Percentiles rank a stretch among this genome's conserved stretches.
Evolutionary conservation across 2,888 invertebrate genomes (phyloP).

Genomic region (Oscheius sp.): DNA sequence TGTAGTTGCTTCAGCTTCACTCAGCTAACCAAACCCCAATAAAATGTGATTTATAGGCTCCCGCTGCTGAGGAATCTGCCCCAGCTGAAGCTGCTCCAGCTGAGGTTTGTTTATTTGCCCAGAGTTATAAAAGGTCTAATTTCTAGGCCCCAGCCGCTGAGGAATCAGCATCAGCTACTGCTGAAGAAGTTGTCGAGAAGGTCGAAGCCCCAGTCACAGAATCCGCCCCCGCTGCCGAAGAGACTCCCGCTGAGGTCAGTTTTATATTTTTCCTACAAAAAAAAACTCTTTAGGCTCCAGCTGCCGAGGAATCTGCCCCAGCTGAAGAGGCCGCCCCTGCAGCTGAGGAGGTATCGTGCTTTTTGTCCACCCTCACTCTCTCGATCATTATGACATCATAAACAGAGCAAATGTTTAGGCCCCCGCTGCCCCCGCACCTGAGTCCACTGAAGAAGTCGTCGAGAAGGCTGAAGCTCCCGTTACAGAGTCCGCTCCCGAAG

Average conservation of each 20-base stretch:
- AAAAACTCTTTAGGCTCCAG: no score
- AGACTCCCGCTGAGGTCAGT: neutral
- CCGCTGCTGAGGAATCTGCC: no score
- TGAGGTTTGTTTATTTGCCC: neutral
- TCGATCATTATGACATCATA: no score
- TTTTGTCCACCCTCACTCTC: no score
- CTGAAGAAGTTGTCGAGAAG: slow-evolving; percentile 10
- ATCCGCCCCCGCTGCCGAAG: slow-evolving; percentile 9
- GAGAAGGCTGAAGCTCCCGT: no score
- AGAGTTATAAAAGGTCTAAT: neutral
- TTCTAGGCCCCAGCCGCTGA: slow-evolving; percentile 5
- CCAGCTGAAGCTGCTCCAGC: neutral
- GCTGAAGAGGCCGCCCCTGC: neutral
- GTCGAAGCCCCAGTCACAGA: slow-evolving; percentile 17
- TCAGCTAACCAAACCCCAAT: neutral
- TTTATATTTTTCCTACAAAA: no score
- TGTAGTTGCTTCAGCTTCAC: no score
- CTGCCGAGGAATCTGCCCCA: slow-evolving; percentile 4
- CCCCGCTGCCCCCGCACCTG: no score
- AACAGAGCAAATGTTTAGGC: no score
- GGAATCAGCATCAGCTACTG: neutral
- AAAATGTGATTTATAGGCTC: neutral
- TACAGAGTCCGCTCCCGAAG: no score
- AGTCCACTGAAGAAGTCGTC: no score
- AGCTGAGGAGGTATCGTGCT: neutral